Conservation (phyloP, 2,113 vertebrate genomes). For the Pipra filicauda region DNA sequence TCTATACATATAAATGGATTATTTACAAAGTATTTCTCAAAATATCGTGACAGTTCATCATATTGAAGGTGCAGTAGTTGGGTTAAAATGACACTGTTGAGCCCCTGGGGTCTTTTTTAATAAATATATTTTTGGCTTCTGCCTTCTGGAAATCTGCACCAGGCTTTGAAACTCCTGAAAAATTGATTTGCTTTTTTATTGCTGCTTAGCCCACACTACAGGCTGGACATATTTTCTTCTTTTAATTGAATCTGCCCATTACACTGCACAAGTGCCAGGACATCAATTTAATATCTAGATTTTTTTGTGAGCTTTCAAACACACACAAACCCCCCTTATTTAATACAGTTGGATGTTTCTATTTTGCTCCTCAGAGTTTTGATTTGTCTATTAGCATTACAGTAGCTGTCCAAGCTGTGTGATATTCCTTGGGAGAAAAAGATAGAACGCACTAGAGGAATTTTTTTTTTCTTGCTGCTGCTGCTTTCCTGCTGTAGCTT, state of each 20-base stretch:
- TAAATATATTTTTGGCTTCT: slow-evolving; percentile 58
- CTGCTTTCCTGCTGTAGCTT: slow-evolving; percentile 42
- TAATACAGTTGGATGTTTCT: slow-evolving; percentile 49
- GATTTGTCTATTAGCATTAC: slow-evolving; percentile 57
- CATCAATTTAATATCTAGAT: slow-evolving; percentile 36
- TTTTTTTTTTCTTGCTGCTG: neutral
- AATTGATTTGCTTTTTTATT: slow-evolving; percentile 63
- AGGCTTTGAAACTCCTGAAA: slow-evolving; percentile 42
- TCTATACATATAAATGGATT: slow-evolving; percentile 21
- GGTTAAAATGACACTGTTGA: slow-evolving; percentile 22
- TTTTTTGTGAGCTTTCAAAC: slow-evolving; percentile 34
- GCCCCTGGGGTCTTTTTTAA: slow-evolving; percentile 26
- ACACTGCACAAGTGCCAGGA: slow-evolving; percentile 18
- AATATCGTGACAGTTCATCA: slow-evolving; percentile 1
- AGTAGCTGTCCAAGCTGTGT: slow-evolving; percentile 13
- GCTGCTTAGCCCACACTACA: slow-evolving; percentile 36
- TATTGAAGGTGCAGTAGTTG: neutral
- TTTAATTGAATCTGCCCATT: slow-evolving; percentile 48
- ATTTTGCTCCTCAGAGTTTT: slow-evolving; percentile 36
- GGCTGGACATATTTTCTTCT: slow-evolving; percentile 33
- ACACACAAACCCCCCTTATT: neutral
- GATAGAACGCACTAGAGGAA: neutral
- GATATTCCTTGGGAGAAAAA: slow-evolving; percentile 52
- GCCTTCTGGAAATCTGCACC: slow-evolving; percentile 42
- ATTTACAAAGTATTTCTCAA: slow-evolving; percentile 25